Conservation (phyloP, 2,888 invertebrate genomes). For the Micoletzkya japonica region DNA sequence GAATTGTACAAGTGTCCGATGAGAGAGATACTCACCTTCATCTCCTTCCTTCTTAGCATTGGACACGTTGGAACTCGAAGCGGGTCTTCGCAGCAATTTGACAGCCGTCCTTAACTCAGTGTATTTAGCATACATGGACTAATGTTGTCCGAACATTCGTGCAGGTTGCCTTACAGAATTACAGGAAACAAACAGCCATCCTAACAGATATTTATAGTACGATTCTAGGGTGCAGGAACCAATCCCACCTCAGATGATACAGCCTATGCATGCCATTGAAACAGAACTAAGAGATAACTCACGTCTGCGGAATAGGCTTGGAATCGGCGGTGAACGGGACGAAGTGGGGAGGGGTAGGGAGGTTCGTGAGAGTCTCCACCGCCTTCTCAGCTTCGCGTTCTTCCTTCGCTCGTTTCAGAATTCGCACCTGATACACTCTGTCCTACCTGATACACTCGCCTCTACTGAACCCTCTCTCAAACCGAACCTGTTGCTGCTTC, state of each 20-base stretch:
- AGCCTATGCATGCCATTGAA: background rate
- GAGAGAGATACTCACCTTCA: background rate
- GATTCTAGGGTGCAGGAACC: constrained; percentile 1
- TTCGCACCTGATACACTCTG: constrained; percentile 9
- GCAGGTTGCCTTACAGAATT: too few species aligned
- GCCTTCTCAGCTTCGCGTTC: constrained; percentile 17
- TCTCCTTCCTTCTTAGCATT: background rate
- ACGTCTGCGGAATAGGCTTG: constrained; percentile 13
- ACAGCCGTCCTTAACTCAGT: too few species aligned
- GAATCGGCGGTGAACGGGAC: constrained; percentile 15
- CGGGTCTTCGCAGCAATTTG: constrained; percentile 19
- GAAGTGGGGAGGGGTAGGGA: background rate
- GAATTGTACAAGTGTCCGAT: background rate
- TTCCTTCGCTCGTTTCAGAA: constrained; percentile 22
- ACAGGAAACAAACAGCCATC: too few species aligned
- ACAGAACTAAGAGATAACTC: background rate
- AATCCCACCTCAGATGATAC: background rate
- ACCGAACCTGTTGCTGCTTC: constrained; percentile 21
- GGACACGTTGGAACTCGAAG: constrained; percentile 14
- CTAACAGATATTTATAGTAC: too few species aligned
- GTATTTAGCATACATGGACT: too few species aligned
- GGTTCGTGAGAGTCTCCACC: background rate
- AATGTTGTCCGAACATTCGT: too few species aligned
- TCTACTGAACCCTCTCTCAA: too few species aligned
- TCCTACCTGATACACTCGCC: background rate